Evolutionary conservation across 1,140 invertebrate genomes (phyloP).

Genomic region (Penaeus japonicus): DNA sequence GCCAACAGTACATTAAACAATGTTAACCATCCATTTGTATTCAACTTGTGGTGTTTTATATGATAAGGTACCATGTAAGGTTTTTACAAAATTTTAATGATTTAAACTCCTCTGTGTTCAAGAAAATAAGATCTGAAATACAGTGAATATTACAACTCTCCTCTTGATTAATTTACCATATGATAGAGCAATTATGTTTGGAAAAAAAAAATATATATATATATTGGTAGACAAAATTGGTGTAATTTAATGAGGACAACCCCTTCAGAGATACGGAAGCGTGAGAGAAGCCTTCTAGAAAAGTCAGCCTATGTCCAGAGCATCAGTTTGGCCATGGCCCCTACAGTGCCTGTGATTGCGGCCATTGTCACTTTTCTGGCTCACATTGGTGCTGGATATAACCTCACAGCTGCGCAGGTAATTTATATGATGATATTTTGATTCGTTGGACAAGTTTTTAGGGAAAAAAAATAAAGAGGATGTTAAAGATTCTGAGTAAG

Average conservation of each 20-base stretch:
- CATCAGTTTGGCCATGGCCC: constrained; percentile 69
- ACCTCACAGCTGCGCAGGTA: constrained; percentile 76
- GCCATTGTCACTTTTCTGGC: constrained; percentile 77
- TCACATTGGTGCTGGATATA: constrained; percentile 72
- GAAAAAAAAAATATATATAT: not conserved
- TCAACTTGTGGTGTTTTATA: too few species aligned
- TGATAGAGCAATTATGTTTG: not conserved
- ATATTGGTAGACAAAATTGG: too few species aligned
- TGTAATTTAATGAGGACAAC: not conserved
- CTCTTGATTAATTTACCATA: not conserved
- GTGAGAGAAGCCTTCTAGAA: constrained; percentile 67
- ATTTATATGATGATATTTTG: constrained; percentile 64
- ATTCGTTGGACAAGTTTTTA: not conserved
- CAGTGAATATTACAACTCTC: too few species aligned
- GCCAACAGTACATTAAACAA: not conserved
- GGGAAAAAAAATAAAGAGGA: not conserved
- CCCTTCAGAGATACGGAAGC: constrained; percentile 72
- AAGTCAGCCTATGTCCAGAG: constrained; percentile 75
- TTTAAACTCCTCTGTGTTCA: too few species aligned
- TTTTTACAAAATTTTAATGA: too few species aligned
- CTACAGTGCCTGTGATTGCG: constrained; percentile 72
- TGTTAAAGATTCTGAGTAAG: not conserved
- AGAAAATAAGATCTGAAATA: too few species aligned
- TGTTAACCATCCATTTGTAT: too few species aligned
- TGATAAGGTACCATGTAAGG: too few species aligned